Base-by-base conservation (phyloP, 30 jellyfish, hydroid and myxozoan species). In the Chrysaora quinquecirrha region DNA sequence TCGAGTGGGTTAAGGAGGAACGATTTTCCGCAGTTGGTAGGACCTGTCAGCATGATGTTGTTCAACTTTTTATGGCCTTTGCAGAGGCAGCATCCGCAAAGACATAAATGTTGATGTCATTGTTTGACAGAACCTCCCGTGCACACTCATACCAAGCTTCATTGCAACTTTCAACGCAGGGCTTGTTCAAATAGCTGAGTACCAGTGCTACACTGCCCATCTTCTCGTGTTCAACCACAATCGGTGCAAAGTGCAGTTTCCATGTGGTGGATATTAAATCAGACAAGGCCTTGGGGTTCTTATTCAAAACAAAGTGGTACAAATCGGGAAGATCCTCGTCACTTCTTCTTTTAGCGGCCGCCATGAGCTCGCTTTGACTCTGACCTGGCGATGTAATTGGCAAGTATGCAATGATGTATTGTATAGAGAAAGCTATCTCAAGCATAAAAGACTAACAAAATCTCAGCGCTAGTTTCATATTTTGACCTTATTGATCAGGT, bases 1-100 rank as follows among this genome's bases (percentile, higher is more conserved):
- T 50, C 85, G 3, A 73, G 47, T 10, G 80, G 85, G 20, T 73
- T 48, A 1, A 73, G 75, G 48, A 73, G 85, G 47, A 73, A 73
- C 16, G 80, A 73, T 50, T 73, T 73, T 0, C 85, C 85, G 22
- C 85, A 38, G 14, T 38, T 38, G 6, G 11, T 38, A 6, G 54
- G 54, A 14, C 54, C 54, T 3, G 6, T 3, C 6, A 38, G 54
- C 54, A 38, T 3, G 54, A 38, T 38, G 14, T 38, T 38, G 14
- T 38, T 6, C 6, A 3, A 38, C 54, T 38, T 38, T 38, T 6
- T 14, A 38, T 14, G 54, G 14, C 54, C 54, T 38, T 3, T 0
- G 78, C 49, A 34, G 25, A 0, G 76, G 3, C 85, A 69, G 52
- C 47, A 29, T 73, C 52, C 18, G 47, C 1, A 38, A 38, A 38